Percentiles rank a stretch among this genome's conserved stretches.
These are phyloP conservation scores for Quiscalus mexicanus DNA, from an alignment of 2,113 vertebrate species.

Conservation along the genomic window DNA sequence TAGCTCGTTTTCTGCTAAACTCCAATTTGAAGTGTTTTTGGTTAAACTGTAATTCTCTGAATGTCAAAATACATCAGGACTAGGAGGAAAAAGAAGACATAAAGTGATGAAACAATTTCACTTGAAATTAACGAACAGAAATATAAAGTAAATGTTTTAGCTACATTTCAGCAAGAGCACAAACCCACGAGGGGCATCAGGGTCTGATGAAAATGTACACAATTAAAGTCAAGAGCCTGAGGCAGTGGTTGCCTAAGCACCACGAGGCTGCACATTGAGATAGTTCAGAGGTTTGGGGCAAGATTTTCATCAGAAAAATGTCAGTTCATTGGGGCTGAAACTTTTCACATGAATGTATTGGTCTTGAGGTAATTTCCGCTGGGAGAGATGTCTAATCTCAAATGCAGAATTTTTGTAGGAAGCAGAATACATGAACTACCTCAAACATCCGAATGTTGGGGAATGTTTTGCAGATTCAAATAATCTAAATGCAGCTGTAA, in stretches of 20 bases:
- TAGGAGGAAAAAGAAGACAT: not conserved
- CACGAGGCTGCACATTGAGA: not conserved
- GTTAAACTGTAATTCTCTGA: not conserved
- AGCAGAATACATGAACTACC: fast-evolving
- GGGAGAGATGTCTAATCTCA: not conserved
- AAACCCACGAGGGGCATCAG: not conserved
- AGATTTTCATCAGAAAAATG: slow-evolving; percentile 28
- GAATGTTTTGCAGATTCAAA: not conserved
- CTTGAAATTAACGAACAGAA: not conserved
- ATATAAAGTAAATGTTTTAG: not conserved
- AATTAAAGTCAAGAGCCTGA: slow-evolving; percentile 21
- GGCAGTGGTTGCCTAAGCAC: not conserved
- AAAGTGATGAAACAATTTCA: not conserved
- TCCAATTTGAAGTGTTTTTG: not conserved
- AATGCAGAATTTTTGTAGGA: not conserved
- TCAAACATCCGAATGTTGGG: not conserved
- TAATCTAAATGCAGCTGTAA: not conserved
- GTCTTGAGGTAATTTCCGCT: not conserved
- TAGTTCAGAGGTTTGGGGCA: slow-evolving; percentile 40
- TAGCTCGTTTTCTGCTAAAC: not conserved
- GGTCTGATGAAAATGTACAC: not conserved
- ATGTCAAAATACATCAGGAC: not conserved
- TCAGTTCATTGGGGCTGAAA: not conserved
- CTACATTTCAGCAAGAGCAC: not conserved
- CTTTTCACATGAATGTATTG: not conserved